These are phyloP conservation scores for Melinopterus prodromus DNA, from an alignment of 2,888 invertebrate species.

Conservation along the genomic window DNA sequence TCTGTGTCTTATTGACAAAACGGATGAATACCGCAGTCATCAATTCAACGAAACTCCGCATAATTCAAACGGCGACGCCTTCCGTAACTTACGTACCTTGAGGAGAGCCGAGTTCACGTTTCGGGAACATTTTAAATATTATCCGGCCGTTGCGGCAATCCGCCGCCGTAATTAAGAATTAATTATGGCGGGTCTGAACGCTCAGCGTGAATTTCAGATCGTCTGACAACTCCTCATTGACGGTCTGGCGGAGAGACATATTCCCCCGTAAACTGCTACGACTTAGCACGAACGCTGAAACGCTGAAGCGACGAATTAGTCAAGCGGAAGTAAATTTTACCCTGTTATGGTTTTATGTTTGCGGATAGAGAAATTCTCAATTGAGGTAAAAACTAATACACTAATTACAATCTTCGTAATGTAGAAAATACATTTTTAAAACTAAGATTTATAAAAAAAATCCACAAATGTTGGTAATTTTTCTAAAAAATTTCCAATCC, in stretches of 20 bases:
- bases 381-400: no score
- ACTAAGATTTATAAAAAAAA: no score
- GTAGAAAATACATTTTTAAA: no score
- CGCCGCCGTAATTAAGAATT: slow-evolving; percentile 34
- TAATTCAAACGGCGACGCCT: slow-evolving; percentile 30
- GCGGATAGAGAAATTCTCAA: neutral
- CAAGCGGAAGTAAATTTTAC: slow-evolving; percentile 10
- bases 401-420: no score
- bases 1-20: slow-evolving; percentile 35
- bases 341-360: neutral
- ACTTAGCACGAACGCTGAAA: neutral
- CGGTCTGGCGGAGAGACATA: neutral
- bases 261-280: neutral
- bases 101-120: neutral
- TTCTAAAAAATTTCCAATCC: no score
- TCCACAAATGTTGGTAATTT: no score
- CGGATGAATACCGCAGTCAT: slow-evolving; percentile 39
- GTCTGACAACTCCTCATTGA: slow-evolving; percentile 4
- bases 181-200: slow-evolving; percentile 29
- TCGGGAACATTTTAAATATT: slow-evolving; percentile 32
- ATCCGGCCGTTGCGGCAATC: slow-evolving; percentile 29
- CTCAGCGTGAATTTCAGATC: slow-evolving; percentile 10
- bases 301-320: neutral
- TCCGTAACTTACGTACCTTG: slow-evolving; percentile 18
- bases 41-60: slow-evolving; percentile 37